These are phyloP conservation scores for Gambusia holbrooki DNA, from an alignment of 2,113 vertebrate species.

Conservation along the genomic window DNA sequence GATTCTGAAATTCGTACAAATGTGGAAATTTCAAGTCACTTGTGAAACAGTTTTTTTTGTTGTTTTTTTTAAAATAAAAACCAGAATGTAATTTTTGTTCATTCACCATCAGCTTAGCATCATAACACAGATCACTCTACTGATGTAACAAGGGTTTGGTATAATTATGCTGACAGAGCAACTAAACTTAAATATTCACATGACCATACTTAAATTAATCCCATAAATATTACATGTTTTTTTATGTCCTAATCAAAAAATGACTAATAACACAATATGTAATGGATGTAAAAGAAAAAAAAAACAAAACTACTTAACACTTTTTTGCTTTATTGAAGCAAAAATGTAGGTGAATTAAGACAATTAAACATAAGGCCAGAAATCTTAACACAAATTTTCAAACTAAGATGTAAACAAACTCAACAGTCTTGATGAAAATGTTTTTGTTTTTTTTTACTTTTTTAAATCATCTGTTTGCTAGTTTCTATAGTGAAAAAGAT, in stretches of 20 bases:
- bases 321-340: no score
- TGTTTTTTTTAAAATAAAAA: constrained; percentile 9
- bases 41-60: not conserved
- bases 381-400: not conserved
- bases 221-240: not conserved
- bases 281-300: not conserved
- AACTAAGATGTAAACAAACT: not conserved
- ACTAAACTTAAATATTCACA: not conserved
- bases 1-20: constrained; percentile 50
- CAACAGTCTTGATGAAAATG: not conserved
- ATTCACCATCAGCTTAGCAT: not conserved
- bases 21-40: constrained; percentile 37
- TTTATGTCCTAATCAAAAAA: constrained; percentile 2
- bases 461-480: no score
- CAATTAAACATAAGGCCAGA: not conserved
- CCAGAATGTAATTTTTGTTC: not conserved
- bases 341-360: not conserved
- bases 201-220: not conserved
- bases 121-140: not conserved
- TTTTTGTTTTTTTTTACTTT: not conserved
- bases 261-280: not conserved
- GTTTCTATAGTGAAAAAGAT: not conserved
- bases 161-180: no score
- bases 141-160: not conserved
- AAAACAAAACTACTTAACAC: not conserved